phyloP scores from a whole-genome alignment of 2,888 invertebrate genomes.

The Chalcosyrphus nemorum region DNA sequence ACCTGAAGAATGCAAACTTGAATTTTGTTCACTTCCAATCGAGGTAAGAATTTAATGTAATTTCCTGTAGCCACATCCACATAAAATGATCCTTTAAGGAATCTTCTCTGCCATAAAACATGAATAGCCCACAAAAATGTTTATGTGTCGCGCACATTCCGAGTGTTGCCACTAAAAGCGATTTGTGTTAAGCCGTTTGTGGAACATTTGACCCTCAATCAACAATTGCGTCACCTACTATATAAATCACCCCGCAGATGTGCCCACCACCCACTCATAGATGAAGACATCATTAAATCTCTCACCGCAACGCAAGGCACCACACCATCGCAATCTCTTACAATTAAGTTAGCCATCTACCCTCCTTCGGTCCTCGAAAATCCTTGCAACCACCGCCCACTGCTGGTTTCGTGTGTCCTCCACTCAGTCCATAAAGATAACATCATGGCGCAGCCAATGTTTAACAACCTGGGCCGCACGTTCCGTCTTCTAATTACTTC shows the following conservation, averaged over 20 bases:
- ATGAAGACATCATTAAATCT: constrained; percentile 32
- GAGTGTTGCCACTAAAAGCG: constrained; percentile 43
- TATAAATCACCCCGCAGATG: constrained; percentile 25
- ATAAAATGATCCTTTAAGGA: constrained; percentile 14
- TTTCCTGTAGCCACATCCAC: not conserved
- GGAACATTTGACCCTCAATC: constrained; percentile 36
- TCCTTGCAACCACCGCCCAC: not conserved
- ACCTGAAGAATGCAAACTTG: not conserved
- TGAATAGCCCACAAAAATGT: constrained; percentile 23
- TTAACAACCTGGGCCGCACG: not conserved
- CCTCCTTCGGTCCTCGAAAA: not conserved
- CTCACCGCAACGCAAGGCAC: constrained; percentile 15
- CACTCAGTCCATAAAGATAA: not conserved
- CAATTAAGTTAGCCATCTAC: not conserved
- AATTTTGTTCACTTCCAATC: not conserved
- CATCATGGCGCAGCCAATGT: not conserved
- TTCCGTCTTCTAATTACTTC: constrained; percentile 41
- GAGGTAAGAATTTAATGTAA: constrained; percentile 3
- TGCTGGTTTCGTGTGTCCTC: not conserved
- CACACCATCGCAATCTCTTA: constrained; percentile 7
- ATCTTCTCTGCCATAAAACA: constrained; percentile 21
- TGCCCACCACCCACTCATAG: not conserved
- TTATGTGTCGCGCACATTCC: constrained; percentile 20
- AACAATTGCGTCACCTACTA: constrained; percentile 13
- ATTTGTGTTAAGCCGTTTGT: constrained; percentile 24